Base-by-base conservation (phyloP, 2,797 vertebrate genomes). In the Siniperca undulata region DNA sequence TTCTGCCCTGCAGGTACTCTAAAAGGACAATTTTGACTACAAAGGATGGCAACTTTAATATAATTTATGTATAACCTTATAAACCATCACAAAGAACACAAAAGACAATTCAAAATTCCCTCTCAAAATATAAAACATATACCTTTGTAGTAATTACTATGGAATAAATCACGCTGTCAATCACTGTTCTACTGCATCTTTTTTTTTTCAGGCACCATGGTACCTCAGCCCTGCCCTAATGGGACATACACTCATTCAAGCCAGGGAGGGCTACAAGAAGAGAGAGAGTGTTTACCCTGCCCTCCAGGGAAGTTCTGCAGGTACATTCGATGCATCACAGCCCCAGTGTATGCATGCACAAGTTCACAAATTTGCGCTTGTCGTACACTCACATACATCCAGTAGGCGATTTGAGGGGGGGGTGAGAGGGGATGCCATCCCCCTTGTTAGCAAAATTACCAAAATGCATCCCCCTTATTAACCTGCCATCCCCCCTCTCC, bases 221-320 rank as follows among this genome's bases (percentile, higher is more conserved):
- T 95, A 78, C 98, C 97, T 40, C 91, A 91, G 78, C 89, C 80
- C 0, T 99, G 98, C 78, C 97, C 97, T 19, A 95, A 97, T 78
- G 98, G 98, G 80, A 98, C 97, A 5, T 97, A 97, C 86, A 97
- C 97, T 27, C 89, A 89, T 67, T 78, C 85, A 60, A 93, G 96
- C 27, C 77, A 86, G 16, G 73, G 81, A 44, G 97, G 97, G 7
- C 95, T 99, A 55, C 95, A 92, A 85, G 94, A 96, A 38, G 94
- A 97, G 79, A 91, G 83, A 59, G 97, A 97, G 87, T 99, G 98
- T 83, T 93, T 96, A 56, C 82, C 96, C 1, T 99, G 97, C 85
- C 96, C 96, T 38, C 88, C 97, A 24, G 98, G 98, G 59, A 96
- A 91, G 80, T 98, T 97, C 91, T 99, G 98, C 97, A 98, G 97